Base-by-base conservation (phyloP, 2,113 vertebrate genomes). In the Lepisosteus osseus region DNA sequence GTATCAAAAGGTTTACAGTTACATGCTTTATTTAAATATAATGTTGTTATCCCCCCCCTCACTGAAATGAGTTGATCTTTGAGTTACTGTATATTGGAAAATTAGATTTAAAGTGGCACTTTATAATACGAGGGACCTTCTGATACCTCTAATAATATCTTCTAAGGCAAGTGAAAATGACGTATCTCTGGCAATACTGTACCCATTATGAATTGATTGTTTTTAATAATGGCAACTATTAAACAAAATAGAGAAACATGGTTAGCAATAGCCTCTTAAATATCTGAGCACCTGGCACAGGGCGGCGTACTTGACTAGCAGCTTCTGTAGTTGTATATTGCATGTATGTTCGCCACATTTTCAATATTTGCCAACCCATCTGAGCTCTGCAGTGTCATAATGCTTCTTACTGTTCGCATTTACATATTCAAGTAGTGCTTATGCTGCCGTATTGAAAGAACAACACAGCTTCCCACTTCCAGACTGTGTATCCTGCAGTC, bases 361-460 rank as follows among this genome's bases (percentile, higher is more conserved):
- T 83, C 79, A 83, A 78, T 78, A 81, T 84, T 83, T 86, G 68
- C 74, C 84, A 76, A 86, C 82, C 87, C 89, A 92, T 90, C 91
- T 91, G 91, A 91, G 90, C 87, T 88, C 87, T 81, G 74, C 80
- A 76, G 79, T 80, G 85, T 80, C 43, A 86, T 88, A 87, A 86
- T 86, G 84, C 86, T 85, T 87, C 84, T 81, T 88, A 88, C 91
- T 89, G 90, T 84, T 77, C 73, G 79, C 84, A 93, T 93, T 92
- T 89, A 88, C 91, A 92, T 93, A 92, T 87, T 91, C 85, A 91
- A 93, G 92, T 85, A 87, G 86, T 72, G 85, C 91, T 92, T 89
- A 86, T 85, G 87, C 89, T 92, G 85, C 90, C 85, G 81, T 73
- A 78, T 69, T 72, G 87, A 87, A 86, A 88, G 88, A 86, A 87